Base-by-base conservation (phyloP, 2,888 invertebrate species). In the Tetheella fluctuosa region DNA sequence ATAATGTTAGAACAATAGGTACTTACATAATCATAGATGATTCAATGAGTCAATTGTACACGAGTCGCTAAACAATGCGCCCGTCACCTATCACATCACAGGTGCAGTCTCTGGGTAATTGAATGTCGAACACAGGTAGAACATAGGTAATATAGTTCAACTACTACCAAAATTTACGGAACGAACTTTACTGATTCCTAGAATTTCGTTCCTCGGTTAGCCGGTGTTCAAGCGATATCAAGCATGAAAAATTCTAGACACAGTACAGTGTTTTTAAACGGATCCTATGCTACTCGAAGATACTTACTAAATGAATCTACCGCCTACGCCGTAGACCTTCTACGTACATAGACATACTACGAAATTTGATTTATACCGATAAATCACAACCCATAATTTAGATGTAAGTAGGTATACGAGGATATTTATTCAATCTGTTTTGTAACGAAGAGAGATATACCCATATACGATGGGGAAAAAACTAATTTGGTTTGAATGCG, bases 51-150 rank as follows among this genome's bases (percentile, higher is more conserved):
- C 59, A 20, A 58, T n/a, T 60, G 59, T 58, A 30, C 23, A 57
- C 60, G 57, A 58, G 23, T 69, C 63, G 58, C 52, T 63, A 66
- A 65, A 65, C 68, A 64, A 70, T 70, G 68, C 68, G 62, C 57
- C 65, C 56, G 57, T 56, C 60, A 55, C 42, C 34, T 20, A 57
- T 52, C 59, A 57, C 59, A 39, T 30, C 30, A 59, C 57, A 34
- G 48, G 34, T 55, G 55, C 37, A 55, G 12, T 34, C 15, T 59
- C 52, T 67, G 69, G 65, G 73, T 77, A 82, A 83, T 82, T 76
- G 81, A 78, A 79, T 78, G 80, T 79, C 79, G 70, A 62, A 59
- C 42, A 67, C 77, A 80, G 70, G 61, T 59, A 69, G 60, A 65
- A 61, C 59, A 64, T 61, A n/a, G n/a, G n/a, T n/a, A n/a, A 59